Percentiles rank a stretch among this genome's conserved stretches.
Conservation (phyloP, 2,888 invertebrate genomes). For the Thereva unica region DNA sequence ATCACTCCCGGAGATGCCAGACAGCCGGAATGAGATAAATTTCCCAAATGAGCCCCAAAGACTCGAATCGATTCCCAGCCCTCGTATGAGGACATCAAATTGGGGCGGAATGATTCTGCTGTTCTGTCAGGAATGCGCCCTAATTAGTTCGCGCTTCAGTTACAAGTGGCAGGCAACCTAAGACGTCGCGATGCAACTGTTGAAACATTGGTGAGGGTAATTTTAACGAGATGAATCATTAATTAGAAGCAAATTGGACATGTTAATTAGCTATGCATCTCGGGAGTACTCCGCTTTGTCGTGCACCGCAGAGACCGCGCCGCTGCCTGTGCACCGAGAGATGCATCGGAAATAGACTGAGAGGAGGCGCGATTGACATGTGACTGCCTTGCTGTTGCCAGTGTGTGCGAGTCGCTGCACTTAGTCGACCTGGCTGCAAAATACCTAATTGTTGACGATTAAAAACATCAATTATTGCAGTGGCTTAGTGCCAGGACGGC, state of each 20-base stretch:
- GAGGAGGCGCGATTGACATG: no score
- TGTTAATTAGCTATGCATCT: constrained; percentile 37
- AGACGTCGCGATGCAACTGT: constrained; percentile 7
- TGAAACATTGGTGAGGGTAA: constrained; percentile 17
- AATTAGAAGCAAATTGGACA: constrained; percentile 44
- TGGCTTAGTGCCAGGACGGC: no score
- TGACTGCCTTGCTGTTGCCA: no score
- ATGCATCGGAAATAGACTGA: no score
- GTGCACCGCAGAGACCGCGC: no score
- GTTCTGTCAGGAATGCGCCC: constrained; percentile 27
- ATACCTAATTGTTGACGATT: no score
- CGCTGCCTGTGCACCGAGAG: no score
- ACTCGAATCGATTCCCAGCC: constrained; percentile 4
- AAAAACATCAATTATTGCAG: no score
- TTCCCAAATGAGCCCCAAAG: constrained; percentile 4
- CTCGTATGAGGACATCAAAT: constrained; percentile 14
- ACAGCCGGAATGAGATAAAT: constrained; percentile 24
- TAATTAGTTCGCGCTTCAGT: constrained; percentile 31
- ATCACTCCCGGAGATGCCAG: no score
- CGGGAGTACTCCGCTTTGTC: not conserved
- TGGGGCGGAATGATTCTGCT: constrained; percentile 8
- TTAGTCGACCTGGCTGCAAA: no score
- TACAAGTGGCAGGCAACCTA: constrained; percentile 10
- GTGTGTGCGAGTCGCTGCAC: no score
- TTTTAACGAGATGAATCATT: constrained; percentile 41